A percentile compares a stretch with the other conserved stretches of the same genome.
These are phyloP conservation scores for Hephaestus fuliginosus DNA, from an alignment of 2,797 vertebrate species.

Conservation along the genomic window DNA sequence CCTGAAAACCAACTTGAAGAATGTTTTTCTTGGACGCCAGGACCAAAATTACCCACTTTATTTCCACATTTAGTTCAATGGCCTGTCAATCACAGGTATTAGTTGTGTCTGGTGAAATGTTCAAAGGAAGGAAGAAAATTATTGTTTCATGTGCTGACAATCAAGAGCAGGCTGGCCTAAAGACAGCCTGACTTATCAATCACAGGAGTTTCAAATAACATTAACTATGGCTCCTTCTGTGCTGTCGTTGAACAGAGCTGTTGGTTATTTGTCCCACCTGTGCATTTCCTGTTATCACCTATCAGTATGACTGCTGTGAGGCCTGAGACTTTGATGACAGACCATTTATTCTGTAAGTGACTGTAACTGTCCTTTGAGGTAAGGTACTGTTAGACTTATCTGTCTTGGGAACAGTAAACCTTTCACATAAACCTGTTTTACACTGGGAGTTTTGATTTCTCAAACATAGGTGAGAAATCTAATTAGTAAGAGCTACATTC, in stretches of 20 bases:
- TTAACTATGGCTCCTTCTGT: neutral
- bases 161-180: neutral
- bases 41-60: neutral
- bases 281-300: neutral
- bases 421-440: no score
- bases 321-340: no score
- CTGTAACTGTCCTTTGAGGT: neutral
- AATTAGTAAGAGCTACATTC: no score
- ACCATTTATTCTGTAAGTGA: no score
- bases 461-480: no score
- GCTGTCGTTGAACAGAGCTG: neutral
- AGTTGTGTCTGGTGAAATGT: neutral
- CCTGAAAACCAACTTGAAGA: neutral
- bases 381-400: neutral
- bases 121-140: neutral
- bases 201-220: neutral
- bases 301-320: no score
- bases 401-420: no score
- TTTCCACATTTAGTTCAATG: slow-evolving; percentile 3
- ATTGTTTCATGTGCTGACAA: neutral
- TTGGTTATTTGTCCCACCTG: neutral
- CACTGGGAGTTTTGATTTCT: no score
- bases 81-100: neutral
- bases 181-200: neutral
- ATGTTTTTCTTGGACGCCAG: neutral